Evolutionary conservation across 2,113 vertebrate species (phyloP).

Genomic region (Albula glossodonta): DNA sequence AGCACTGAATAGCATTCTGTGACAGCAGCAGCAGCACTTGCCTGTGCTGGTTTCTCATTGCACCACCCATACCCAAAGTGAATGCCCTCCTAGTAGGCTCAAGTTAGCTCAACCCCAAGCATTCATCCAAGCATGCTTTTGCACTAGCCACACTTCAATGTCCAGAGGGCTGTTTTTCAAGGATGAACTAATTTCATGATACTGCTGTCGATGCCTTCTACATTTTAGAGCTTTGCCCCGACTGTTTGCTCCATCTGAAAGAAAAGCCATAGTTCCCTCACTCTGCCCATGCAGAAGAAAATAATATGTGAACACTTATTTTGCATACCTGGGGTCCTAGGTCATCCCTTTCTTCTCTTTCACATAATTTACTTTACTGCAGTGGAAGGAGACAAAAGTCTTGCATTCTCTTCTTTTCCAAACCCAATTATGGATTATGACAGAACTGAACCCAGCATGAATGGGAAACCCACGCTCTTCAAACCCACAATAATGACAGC

Average conservation of each 20-base stretch:
- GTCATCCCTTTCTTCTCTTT: not conserved
- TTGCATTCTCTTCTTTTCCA: not conserved
- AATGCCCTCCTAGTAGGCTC: not conserved
- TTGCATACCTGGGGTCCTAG: not conserved
- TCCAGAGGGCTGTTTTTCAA: not conserved
- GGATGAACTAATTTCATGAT: not conserved
- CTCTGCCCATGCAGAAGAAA: not conserved
- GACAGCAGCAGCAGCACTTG: not conserved
- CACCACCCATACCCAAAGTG: not conserved
- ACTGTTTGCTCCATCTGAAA: not conserved
- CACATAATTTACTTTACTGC: not conserved
- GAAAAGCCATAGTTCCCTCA: not conserved
- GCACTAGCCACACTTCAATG: not conserved
- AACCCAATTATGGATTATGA: not conserved
- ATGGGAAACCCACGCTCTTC: slow-evolving; percentile 9
- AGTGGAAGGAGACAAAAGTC: not conserved
- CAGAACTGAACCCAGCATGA: not conserved
- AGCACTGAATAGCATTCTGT: not conserved
- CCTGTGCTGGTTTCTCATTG: not conserved
- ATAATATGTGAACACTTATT: not conserved
- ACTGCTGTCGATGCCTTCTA: not conserved
- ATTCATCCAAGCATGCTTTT: not conserved
- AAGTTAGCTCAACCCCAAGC: not conserved
- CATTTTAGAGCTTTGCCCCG: not conserved
- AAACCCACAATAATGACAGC: slow-evolving; percentile 27